Conservation (phyloP, 92 coral and sea anemone genomes). For the Paramuricea clavata region DNA sequence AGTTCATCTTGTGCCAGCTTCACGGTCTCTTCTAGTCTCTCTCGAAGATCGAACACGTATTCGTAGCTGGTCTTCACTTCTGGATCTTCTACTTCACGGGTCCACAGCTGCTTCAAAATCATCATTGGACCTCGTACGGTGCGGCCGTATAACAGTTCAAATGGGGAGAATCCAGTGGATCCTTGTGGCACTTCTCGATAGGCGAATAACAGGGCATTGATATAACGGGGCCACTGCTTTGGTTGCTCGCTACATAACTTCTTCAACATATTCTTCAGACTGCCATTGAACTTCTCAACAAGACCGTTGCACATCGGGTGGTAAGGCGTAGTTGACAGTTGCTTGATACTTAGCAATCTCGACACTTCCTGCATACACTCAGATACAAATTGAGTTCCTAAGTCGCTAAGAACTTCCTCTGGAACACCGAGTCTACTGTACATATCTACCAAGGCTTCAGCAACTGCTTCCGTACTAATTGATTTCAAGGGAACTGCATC, state of each 20-base stretch:
- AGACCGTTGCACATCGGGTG: slow-evolving; percentile 66
- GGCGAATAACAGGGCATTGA: slow-evolving; percentile 54
- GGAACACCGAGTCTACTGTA: slow-evolving; percentile 39
- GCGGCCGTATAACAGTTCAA: slow-evolving; percentile 51
- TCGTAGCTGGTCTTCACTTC: slow-evolving; percentile 51
- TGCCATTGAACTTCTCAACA: slow-evolving; percentile 59
- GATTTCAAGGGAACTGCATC: slow-evolving; percentile 53
- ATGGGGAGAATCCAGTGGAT: slow-evolving; percentile 61
- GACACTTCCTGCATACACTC: slow-evolving; percentile 51
- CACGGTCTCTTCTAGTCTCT: slow-evolving; percentile 40
- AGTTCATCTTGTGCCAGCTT: slow-evolving; percentile 35
- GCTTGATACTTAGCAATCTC: slow-evolving; percentile 51
- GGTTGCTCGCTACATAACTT: slow-evolving; percentile 61
- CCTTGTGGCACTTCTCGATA: slow-evolving; percentile 44
- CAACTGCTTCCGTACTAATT: slow-evolving; percentile 49
- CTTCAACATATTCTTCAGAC: slow-evolving; percentile 49
- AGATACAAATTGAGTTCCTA: slow-evolving; percentile 42
- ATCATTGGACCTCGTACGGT: slow-evolving; percentile 54
- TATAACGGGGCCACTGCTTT: slow-evolving; percentile 56
- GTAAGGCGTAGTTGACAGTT: slow-evolving; percentile 50
- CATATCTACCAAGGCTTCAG: slow-evolving; percentile 46
- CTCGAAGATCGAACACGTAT: slow-evolving; percentile 45
- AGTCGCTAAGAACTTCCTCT: slow-evolving; percentile 33
- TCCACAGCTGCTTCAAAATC: slow-evolving; percentile 53
- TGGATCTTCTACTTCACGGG: slow-evolving; percentile 28